These are phyloP conservation scores for Urocitellus parryii DNA, from an alignment of 2,113 vertebrate genomes.

Conservation along the genomic window DNA sequence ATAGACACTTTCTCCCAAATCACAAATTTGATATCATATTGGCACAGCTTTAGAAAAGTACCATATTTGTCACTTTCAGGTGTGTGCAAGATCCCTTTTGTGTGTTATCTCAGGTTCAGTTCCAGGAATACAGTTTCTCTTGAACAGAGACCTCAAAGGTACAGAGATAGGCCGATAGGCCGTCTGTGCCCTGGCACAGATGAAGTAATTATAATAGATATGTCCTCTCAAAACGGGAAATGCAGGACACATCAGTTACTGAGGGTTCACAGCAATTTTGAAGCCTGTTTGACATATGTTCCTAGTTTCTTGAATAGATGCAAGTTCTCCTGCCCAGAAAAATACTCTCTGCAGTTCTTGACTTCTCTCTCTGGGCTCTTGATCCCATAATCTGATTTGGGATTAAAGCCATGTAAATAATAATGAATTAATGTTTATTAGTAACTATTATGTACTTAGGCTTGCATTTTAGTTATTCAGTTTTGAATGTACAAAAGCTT, in stretches of 20 bases:
- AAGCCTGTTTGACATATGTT: neutral
- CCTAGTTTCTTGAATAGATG: neutral
- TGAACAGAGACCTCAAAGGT: neutral
- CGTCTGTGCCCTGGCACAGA: neutral
- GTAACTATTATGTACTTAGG: too few relatives aligned
- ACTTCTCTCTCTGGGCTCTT: neutral
- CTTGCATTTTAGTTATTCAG: neutral
- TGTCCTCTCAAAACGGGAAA: neutral
- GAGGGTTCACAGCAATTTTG: neutral
- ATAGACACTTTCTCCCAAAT: neutral
- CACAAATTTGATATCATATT: neutral
- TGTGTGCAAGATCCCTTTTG: neutral
- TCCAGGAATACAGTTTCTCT: neutral
- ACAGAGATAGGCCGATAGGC: neutral
- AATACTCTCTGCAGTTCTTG: neutral
- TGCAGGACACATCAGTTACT: neutral
- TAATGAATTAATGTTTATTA: too few relatives aligned
- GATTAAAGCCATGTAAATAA: neutral
- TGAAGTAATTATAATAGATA: neutral
- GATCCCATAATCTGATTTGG: neutral
- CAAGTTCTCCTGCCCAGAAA: neutral
- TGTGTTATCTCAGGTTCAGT: neutral
- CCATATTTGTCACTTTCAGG: neutral
- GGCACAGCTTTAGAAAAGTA: neutral
- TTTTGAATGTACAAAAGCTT: neutral